Percentiles rank a stretch among this genome's conserved stretches.
phyloP scores from a whole-genome alignment of 2,888 invertebrate genomes.

The Callyntrura sp. region DNA sequence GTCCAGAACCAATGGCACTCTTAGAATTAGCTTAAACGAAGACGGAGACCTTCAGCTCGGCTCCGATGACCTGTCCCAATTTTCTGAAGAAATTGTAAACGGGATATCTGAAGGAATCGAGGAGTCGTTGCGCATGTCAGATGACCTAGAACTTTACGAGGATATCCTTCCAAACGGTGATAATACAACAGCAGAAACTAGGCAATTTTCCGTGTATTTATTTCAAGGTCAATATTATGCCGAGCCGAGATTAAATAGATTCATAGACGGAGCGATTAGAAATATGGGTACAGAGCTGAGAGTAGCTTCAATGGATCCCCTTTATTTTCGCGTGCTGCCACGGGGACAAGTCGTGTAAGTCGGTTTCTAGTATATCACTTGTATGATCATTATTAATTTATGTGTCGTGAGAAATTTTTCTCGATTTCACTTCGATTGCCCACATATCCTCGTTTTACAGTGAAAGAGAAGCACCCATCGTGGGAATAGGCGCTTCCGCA shows the following conservation, averaged over 20 bases:
- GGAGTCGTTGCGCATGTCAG: constrained; percentile 78
- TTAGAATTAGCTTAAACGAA: constrained; percentile 49
- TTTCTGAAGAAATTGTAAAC: constrained; percentile 80
- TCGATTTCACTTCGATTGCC: constrained; percentile 53
- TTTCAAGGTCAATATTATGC: constrained; percentile 83
- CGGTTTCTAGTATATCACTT: constrained; percentile 52
- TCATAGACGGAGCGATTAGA: constrained; percentile 82
- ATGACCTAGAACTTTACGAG: constrained; percentile 47
- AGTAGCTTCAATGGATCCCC: constrained; percentile 81
- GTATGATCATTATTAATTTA: background rate
- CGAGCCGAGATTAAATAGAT: constrained; percentile 83
- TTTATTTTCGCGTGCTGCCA: constrained; percentile 83
- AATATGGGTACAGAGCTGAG: constrained; percentile 82
- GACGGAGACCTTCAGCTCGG: constrained; percentile 60
- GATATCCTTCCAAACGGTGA: background rate
- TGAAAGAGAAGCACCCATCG: constrained; percentile 55
- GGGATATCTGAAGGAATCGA: constrained; percentile 81
- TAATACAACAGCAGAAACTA: constrained; percentile 53
- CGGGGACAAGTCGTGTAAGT: constrained; percentile 83
- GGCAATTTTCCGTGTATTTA: constrained; percentile 82
- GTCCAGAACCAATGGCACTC: background rate
- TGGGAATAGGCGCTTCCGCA: constrained; percentile 42
- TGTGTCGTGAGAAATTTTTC: constrained; percentile 50
- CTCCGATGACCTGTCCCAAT: constrained; percentile 67
- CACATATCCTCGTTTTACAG: constrained; percentile 15